Conservation (phyloP, 2,113 vertebrate genomes). For the Colistium nudipinnis region DNA sequence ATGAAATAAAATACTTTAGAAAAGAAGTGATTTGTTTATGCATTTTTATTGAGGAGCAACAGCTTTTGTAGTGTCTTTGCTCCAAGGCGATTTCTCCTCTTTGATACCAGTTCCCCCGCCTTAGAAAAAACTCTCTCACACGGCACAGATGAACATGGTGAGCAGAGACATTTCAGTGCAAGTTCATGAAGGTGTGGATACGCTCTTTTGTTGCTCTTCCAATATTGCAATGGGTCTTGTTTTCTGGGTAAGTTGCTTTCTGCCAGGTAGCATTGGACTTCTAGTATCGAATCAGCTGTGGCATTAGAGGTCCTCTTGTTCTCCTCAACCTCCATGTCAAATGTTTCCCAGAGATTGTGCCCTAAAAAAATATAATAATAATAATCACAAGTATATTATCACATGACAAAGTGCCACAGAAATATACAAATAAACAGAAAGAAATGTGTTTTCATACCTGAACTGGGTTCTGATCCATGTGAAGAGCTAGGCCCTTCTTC, state of each 20-base stretch:
- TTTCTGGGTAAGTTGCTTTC: background rate
- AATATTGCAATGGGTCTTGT: background rate
- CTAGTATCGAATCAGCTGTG: background rate
- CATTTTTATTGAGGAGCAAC: background rate
- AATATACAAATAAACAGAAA: too few relatives aligned
- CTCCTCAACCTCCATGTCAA: background rate
- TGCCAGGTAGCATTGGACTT: background rate
- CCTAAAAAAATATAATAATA: background rate
- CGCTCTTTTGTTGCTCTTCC: background rate
- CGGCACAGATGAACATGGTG: background rate
- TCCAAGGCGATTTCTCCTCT: constrained; percentile 6
- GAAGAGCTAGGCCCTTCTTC: background rate
- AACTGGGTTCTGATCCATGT: background rate
- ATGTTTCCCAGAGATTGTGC: background rate
- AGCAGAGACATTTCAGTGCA: background rate
- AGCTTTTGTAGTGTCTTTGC: background rate
- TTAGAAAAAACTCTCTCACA: background rate
- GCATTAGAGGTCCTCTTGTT: background rate
- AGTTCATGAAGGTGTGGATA: background rate
- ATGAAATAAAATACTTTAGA: constrained; percentile 3
- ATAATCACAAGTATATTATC: background rate
- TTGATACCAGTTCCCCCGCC: background rate
- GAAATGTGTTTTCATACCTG: too few relatives aligned
- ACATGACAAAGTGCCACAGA: too few relatives aligned
- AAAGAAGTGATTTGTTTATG: background rate